Evolutionary conservation across 2,888 invertebrate genomes (phyloP).

Genomic region (Drosophila sordidapex): DNA sequence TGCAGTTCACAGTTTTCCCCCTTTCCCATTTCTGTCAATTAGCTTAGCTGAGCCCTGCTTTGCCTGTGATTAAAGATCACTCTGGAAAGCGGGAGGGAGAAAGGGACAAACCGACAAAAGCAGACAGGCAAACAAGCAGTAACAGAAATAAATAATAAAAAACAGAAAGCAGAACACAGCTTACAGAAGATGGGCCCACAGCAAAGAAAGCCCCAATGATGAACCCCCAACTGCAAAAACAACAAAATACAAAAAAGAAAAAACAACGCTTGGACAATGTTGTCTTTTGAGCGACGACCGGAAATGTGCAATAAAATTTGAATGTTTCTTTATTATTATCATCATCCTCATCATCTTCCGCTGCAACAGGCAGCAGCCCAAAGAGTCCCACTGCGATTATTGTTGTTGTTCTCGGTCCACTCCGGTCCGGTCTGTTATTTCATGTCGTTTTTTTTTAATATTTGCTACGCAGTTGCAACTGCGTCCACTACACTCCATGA

Average conservation of each 20-base stretch:
- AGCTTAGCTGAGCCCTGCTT: constrained; percentile 26
- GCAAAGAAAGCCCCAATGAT: constrained; percentile 39
- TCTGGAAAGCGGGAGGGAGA: neutral
- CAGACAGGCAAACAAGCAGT: constrained; percentile 33
- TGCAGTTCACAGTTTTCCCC: neutral
- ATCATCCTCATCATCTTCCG: constrained; percentile 79
- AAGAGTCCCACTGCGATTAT: constrained; percentile 52
- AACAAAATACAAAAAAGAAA: neutral
- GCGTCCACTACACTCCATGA: constrained; percentile 44
- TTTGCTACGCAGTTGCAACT: constrained; percentile 50
- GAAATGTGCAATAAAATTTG: constrained; percentile 83
- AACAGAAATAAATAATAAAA: constrained; percentile 43
- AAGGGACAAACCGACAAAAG: constrained; percentile 37
- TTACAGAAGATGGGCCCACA: constrained; percentile 24
- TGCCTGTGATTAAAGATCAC: constrained; percentile 36
- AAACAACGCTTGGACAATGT: constrained; percentile 25
- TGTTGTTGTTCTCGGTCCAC: constrained; percentile 45
- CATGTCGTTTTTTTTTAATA: constrained; percentile 24
- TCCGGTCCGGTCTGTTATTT: constrained; percentile 20
- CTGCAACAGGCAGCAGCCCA: constrained; percentile 55
- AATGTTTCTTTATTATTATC: constrained; percentile 83
- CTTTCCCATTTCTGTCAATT: constrained; percentile 41
- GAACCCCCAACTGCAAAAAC: constrained; percentile 37
- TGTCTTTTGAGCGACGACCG: constrained; percentile 68
- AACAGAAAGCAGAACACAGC: constrained; percentile 32